These are phyloP conservation scores for Choloepus didactylus DNA, from an alignment of 2,797 vertebrate species.

Conservation along the genomic window DNA sequence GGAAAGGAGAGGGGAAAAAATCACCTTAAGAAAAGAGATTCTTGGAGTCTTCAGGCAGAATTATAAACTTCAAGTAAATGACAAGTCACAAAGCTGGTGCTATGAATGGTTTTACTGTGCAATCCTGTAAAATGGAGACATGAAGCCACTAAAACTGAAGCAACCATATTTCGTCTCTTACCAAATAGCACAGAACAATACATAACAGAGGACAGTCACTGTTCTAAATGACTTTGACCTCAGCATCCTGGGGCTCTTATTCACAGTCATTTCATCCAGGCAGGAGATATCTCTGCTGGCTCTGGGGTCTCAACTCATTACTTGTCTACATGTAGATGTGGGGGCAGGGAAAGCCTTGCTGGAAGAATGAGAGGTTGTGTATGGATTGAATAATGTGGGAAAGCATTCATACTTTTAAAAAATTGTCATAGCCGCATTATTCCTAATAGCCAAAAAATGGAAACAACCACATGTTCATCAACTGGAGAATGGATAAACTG, in stretches of 20 bases:
- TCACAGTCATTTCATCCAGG: background rate
- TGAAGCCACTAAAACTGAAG: background rate
- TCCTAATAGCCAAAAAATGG: background rate
- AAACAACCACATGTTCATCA: background rate
- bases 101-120: background rate
- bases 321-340: background rate
- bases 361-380: background rate
- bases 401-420: background rate
- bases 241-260: background rate
- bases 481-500: background rate
- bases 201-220: background rate
- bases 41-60: background rate
- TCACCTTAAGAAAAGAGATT: constrained; percentile 4
- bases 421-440: background rate
- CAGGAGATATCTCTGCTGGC: background rate
- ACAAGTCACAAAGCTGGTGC: background rate
- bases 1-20: background rate
- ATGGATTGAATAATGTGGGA: background rate
- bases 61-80: background rate
- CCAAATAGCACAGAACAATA: background rate
- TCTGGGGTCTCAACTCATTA: background rate
- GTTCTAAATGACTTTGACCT: background rate
- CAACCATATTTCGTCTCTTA: background rate
- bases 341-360: background rate
- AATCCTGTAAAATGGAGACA: background rate